These are phyloP conservation scores for Aulostomus chinensis DNA, from an alignment of 2,797 vertebrate genomes.

Conservation along the genomic window DNA sequence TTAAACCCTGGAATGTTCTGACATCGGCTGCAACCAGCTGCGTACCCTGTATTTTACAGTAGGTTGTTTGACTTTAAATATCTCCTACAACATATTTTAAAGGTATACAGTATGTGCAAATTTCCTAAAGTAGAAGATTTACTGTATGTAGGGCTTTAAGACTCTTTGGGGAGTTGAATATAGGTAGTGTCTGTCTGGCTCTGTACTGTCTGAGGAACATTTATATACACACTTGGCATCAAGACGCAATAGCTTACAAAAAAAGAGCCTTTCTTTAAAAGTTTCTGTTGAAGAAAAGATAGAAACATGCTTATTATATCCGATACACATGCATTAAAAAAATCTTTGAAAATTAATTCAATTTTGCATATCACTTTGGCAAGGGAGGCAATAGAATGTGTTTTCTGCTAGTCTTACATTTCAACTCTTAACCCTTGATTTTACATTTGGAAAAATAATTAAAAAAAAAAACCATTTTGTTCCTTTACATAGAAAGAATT, in stretches of 20 bases:
- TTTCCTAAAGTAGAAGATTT: constrained; percentile 33
- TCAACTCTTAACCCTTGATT: constrained; percentile 62
- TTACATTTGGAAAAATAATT: constrained; percentile 44
- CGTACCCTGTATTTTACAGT: constrained; percentile 61
- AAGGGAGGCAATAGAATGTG: constrained; percentile 67
- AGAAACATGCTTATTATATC: constrained; percentile 80
- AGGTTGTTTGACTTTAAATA: constrained; percentile 25
- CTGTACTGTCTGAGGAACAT: constrained; percentile 38
- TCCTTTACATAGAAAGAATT: constrained; percentile 68
- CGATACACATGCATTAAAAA: constrained; percentile 77
- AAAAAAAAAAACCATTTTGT: constrained; percentile 52
- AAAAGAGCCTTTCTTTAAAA: constrained; percentile 56
- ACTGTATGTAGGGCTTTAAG: constrained; percentile 14
- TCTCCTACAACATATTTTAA: constrained; percentile 41
- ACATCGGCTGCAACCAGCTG: constrained; percentile 18
- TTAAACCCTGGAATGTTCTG: constrained; percentile 71
- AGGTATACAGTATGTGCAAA: constrained; percentile 51
- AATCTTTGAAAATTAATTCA: constrained; percentile 55
- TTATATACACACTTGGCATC: constrained; percentile 69
- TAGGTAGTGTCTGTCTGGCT: constrained; percentile 54
- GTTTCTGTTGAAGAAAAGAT: constrained; percentile 64
- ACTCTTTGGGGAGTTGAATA: constrained; percentile 27
- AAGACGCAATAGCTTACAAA: constrained; percentile 66
- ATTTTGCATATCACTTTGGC: constrained; percentile 82
- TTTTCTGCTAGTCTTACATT: constrained; percentile 62